Percentiles rank a stretch among this genome's conserved stretches.
These are phyloP conservation scores for Bothrops jararaca DNA, from an alignment of 2,113 vertebrate species.

Conservation along the genomic window DNA sequence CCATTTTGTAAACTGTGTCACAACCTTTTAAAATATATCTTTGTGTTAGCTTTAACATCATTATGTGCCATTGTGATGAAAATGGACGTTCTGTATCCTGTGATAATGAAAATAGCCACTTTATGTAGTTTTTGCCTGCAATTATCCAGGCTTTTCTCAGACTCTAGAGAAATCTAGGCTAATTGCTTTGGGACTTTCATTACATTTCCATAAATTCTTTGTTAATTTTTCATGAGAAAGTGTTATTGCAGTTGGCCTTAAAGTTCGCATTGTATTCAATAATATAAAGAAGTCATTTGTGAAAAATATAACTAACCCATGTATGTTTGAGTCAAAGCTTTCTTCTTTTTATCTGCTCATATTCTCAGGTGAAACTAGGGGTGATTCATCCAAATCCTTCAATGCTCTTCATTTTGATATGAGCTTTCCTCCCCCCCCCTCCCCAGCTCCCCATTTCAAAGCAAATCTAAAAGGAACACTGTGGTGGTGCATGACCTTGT, in stretches of 20 bases:
- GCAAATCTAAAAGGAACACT: conserved; percentile 54
- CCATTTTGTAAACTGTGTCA: conserved; percentile 59
- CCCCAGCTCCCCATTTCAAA: conserved; percentile 32
- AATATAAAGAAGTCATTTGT: conserved; percentile 73
- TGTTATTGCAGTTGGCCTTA: conserved; percentile 74
- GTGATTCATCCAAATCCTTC: conserved; percentile 44
- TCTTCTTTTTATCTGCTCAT: conserved; percentile 51
- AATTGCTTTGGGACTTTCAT: conserved; percentile 80
- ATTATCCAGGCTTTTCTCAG: conserved; percentile 76
- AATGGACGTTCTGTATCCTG: conserved; percentile 74
- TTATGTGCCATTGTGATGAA: conserved; percentile 76
- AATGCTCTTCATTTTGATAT: conserved; percentile 30
- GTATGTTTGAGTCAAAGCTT: conserved; percentile 45
- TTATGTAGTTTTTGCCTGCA: conserved; percentile 73
- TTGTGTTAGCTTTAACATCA: conserved; percentile 70
- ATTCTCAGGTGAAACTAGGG: conserved; percentile 64
- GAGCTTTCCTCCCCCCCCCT: conserved; percentile 40
- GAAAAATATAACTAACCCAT: conserved; percentile 61
- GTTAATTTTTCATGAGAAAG: conserved; percentile 82
- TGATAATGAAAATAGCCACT: conserved; percentile 78
- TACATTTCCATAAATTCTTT: conserved; percentile 82
- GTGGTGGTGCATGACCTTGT: conserved; percentile 51
- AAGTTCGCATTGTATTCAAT: conserved; percentile 76
- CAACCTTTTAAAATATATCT: conserved; percentile 66
- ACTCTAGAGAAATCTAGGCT: conserved; percentile 78